Evolutionary conservation across 2,113 vertebrate genomes (phyloP), one percentile per base, ranked within the genome.

Genomic region (Oncorhynchus kisutch): DNA sequence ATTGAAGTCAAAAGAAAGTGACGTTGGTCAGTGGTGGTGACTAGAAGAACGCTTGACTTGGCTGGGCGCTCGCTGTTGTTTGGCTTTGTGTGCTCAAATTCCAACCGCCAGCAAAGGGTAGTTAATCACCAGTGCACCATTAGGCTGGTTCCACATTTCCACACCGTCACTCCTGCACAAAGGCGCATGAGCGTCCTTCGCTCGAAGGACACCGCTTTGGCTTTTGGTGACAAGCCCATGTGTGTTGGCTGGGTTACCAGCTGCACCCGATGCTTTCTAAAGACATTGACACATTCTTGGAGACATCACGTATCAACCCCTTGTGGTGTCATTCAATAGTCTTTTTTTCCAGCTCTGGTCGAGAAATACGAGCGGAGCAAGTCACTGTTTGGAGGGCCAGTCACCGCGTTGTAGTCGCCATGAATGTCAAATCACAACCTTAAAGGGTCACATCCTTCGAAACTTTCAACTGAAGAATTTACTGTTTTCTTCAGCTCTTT

Each of bases 101-200:
- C 76, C 78, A 78, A 72, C 79, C 75, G 65, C 85, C 57, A 24
- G 45, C 49, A 24, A 75, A 82, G 45, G 82, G 86, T 89, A 79
- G 84, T 93, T 91, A 92, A 90, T 88, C 86, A 81, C 67, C 78
- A 59, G 79, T 78, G 65, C 45, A 9, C 78, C 70, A 78, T 51
- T 65, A 67, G 78, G 81, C 80, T 73, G 82, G 88, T 91, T 92
- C 85, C 89, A 91, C 88, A 89, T 91, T 84, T 76, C 82, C 86
- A 90, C 88, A 90, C 84, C 86, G 80, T 79, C 77, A 71, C 74
- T 77, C 72, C 69, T n/a, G 72, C 70, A 81, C 74, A 81, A 78
- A 76, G 67, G 74, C 2, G 48, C 18, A 31, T 34, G 76, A 78
- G 68, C 83, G 77, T 87, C 87, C 76, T 81, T 88, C 67, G 54